phyloP scores from a whole-genome alignment of 2,888 invertebrate genomes.

The Toxonevra muliebris region DNA sequence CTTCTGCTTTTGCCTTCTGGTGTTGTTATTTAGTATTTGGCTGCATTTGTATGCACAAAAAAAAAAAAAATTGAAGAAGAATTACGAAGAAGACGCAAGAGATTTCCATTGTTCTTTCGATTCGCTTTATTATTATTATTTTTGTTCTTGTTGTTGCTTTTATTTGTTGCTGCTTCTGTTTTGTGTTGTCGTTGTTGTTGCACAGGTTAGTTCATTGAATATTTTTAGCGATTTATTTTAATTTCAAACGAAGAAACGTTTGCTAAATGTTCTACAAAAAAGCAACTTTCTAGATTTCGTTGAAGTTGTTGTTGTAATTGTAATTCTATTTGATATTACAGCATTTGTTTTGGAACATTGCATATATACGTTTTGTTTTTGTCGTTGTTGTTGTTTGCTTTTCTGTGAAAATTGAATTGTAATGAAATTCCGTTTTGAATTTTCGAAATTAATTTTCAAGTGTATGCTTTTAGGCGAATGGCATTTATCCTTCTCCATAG shows the following conservation, averaged over 20 bases:
- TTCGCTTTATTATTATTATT: neutral
- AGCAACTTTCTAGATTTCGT: neutral
- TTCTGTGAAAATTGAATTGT: neutral
- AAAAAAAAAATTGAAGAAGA: too few relatives aligned
- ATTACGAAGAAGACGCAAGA: too few relatives aligned
- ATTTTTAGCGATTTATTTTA: too few relatives aligned
- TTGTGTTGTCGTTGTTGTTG: neutral
- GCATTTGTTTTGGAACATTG: neutral
- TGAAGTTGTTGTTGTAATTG: neutral
- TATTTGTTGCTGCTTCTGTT: neutral
- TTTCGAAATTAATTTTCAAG: constrained; percentile 1
- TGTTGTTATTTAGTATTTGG: constrained; percentile 1
- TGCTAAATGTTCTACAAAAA: too few relatives aligned
- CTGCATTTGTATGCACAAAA: neutral
- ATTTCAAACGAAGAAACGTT: too few relatives aligned
- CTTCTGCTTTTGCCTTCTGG: neutral
- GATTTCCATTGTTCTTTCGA: neutral
- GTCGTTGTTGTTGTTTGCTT: too few relatives aligned
- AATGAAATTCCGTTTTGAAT: constrained; percentile 5
- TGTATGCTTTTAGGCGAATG: neutral
- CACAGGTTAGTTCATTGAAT: neutral
- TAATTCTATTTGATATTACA: neutral
- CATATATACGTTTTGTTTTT: neutral
- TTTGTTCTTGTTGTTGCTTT: neutral
- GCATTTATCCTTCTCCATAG: neutral